Evolutionary conservation across 2,888 invertebrate species (phyloP).

Genomic region (Priocnemis perturbator): DNA sequence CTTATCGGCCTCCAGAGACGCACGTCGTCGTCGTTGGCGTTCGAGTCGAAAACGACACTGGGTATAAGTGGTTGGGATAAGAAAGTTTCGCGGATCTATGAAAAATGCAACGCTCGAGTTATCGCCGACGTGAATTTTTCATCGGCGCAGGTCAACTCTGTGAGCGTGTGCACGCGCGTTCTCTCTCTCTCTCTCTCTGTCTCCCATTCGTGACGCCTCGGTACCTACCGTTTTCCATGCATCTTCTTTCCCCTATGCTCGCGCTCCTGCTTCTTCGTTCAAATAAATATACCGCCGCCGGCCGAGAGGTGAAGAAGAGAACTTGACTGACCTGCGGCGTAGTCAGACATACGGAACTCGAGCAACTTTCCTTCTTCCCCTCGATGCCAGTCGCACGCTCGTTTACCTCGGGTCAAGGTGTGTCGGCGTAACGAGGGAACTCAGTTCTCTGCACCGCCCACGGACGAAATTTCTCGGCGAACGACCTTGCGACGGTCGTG

Average conservation of each 20-base stretch:
- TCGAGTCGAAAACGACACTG: slow-evolving; percentile 63
- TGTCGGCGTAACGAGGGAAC: slow-evolving; percentile 23
- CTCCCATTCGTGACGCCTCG: neutral
- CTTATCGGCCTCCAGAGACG: slow-evolving; percentile 56
- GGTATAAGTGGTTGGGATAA: slow-evolving; percentile 69
- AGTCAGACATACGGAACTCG: neutral
- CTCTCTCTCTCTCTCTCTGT: neutral
- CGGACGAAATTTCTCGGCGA: neutral
- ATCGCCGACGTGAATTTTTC: slow-evolving; percentile 74
- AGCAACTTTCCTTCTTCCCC: neutral
- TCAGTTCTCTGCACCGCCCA: slow-evolving; percentile 31
- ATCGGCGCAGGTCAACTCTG: slow-evolving; percentile 60
- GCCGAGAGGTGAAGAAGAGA: neutral
- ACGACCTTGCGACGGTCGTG: neutral
- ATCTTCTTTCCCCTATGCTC: neutral
- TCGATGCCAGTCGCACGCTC: slow-evolving; percentile 11
- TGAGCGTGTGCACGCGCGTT: slow-evolving; percentile 31
- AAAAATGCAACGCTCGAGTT: slow-evolving; percentile 74
- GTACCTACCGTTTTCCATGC: neutral
- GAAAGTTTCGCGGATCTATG: slow-evolving; percentile 69
- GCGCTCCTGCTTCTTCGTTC: neutral
- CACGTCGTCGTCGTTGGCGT: slow-evolving; percentile 48
- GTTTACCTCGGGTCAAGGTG: slow-evolving; percentile 10
- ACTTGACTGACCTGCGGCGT: too few species aligned
- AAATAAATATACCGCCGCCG: slow-evolving; percentile 1